A percentile compares a stretch with the other conserved stretches of the same genome.
These are phyloP conservation scores for Petrocephalus zakoni DNA, from an alignment of 2,113 vertebrate species.

Conservation along the genomic window DNA sequence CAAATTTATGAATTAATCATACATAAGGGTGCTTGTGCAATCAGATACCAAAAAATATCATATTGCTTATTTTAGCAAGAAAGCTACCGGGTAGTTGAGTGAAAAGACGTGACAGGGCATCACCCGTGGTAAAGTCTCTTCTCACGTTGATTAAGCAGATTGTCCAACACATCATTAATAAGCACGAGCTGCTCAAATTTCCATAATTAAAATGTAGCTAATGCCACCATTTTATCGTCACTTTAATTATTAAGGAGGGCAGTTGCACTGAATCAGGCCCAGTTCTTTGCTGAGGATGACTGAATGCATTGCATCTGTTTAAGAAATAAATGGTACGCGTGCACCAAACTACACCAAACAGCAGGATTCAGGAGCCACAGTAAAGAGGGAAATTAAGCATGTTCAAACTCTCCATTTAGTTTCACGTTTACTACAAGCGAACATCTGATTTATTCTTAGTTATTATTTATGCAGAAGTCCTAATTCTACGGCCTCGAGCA, in stretches of 20 bases:
- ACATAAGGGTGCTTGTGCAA: background rate
- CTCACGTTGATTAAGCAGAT: constrained; percentile 4
- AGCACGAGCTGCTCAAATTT: background rate
- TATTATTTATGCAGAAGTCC: background rate
- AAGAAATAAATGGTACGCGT: background rate
- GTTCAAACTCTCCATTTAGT: background rate
- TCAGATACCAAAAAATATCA: background rate
- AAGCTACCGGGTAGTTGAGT: background rate
- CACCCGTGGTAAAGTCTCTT: background rate
- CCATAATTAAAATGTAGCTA: background rate
- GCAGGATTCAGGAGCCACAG: background rate
- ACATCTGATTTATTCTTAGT: background rate
- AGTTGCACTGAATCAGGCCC: background rate
- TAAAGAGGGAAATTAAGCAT: background rate
- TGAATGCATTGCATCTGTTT: background rate
- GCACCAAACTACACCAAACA: background rate
- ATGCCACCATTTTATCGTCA: background rate
- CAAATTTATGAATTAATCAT: background rate
- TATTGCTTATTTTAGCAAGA: constrained; percentile 17
- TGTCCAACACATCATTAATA: background rate
- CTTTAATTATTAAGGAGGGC: background rate
- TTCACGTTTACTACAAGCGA: background rate
- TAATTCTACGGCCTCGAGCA: background rate
- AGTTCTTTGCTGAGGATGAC: background rate
- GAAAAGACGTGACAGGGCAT: background rate